Evolutionary conservation across 1,140 invertebrate species (phyloP).

Genomic region (Chionoecetes opilio): DNA sequence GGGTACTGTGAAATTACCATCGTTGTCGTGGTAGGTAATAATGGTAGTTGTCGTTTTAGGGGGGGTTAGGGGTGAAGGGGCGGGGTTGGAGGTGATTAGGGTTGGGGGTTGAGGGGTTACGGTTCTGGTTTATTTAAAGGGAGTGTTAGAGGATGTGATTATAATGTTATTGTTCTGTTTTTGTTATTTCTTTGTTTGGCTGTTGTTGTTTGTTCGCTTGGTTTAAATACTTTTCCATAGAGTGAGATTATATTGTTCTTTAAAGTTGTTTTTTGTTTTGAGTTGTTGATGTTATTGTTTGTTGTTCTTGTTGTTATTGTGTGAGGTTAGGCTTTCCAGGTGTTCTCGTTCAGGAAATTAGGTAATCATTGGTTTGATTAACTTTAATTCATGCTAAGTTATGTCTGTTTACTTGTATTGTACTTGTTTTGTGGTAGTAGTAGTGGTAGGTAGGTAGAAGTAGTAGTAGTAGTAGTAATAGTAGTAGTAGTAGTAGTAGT

Average conservation of each 20-base stretch:
- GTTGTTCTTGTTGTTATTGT: not conserved
- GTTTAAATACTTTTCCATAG: too few relatives aligned
- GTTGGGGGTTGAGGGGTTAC: not conserved
- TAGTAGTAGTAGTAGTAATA: not conserved
- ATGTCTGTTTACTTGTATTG: not conserved
- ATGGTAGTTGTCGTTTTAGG: not conserved
- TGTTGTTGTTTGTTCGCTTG: not conserved
- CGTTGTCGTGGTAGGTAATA: slow-evolving; percentile 13
- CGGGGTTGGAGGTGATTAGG: not conserved
- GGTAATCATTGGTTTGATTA: not conserved
- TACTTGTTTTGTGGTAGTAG: not conserved
- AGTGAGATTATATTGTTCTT: too few relatives aligned
- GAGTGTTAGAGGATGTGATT: not conserved
- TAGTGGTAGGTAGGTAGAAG: not conserved
- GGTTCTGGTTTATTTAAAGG: not conserved
- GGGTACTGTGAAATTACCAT: not conserved
- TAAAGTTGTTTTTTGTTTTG: too few relatives aligned
- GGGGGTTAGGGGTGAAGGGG: not conserved
- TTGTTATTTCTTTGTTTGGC: not conserved
- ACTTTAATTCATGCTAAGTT: not conserved
- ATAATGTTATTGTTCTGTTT: not conserved
- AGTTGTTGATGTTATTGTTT: not conserved
- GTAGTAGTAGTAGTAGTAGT: not conserved
- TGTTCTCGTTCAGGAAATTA: not conserved
- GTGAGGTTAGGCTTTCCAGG: not conserved